Evolutionary conservation across 1,140 invertebrate genomes (phyloP), one percentile per base, ranked within the genome.

Genomic region (Procambarus clarkii): DNA sequence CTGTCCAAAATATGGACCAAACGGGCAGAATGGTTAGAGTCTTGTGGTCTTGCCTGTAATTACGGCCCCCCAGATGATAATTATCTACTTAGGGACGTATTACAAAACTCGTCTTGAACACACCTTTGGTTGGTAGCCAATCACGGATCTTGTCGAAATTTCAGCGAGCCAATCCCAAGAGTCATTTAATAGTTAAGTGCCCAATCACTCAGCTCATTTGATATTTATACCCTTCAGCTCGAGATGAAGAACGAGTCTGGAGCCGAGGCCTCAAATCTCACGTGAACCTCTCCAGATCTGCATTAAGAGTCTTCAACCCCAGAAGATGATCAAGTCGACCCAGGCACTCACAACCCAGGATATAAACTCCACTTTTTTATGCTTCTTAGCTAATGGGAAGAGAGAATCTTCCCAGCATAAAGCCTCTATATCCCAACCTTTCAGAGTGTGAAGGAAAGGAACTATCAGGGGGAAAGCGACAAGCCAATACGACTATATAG

Each of bases 61-160:
- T 69, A 88, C n/a, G 60, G 86, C 48, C 13, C 46, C 46, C 78
- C 54, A 58, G 79, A 88, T 88, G 64, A 80, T 81, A 88, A 88
- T 88, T 81, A 88, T 82, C 86, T 88, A 81, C 86, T 88, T 88
- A 88, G 79, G 79, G 60, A 58, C 86, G 86, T 82, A 88, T 88
- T 88, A 88, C 86, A 81, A 58, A 88, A 88, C 86, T 71, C 64
- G 58, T 82, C 86, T 71, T 88, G 80, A 88, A 60, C 78, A 88
- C 86, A 88, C 86, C 86, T 88, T 71, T 71, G 86, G 18, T 80
- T 81, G 86, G 86, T 81, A 82, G 86, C 86, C 86, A 88, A 88
- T 88, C 79, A 74, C 78, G 60, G 86, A 69, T 34, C 86, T 46
- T 74, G 78, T 88, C 86, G 46, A 69, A 81, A 64, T 88, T 81